Evolutionary conservation across 2,113 vertebrate species (phyloP), one percentile per base, ranked within the genome.

Genomic region (Rhinopomastus cyanomelas): DNA sequence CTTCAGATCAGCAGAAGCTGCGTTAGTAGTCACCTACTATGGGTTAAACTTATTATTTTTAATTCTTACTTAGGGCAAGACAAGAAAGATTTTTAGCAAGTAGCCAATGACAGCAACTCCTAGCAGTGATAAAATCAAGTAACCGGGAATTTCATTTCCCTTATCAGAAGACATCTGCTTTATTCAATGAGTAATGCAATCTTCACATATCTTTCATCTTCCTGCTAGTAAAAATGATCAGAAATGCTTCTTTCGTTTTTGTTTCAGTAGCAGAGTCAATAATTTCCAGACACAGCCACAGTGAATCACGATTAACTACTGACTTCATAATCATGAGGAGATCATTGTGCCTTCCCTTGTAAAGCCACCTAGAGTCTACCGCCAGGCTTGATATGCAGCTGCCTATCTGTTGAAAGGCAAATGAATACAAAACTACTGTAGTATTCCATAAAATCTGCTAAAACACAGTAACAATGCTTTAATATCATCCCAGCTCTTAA

Each of bases 381-480:
- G 57, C 13, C 23, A 49, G 51, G 25, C 15, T n/a, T 57, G 16
- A 67, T 30, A 22, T 18, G 36, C 36, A 85, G 30, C 21, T 60
- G 16, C 27, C 32, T 53, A 16, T 26, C 51, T 55, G 39, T n/a
- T 57, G 60, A 72, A 68, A 25, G 8, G 42, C 44, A 80, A 36
- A 73, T 42, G 23, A 68, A 55, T 12, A 48, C 8, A 7, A 81
- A 64, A 46, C 8, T 69, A 22, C 17, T 12, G 6, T 14, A 60
- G 8, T 76, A 23, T 21, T 42, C 34, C 44, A 67, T 3, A 79
- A 12, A 59, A 5, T 13, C 18, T 30, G 34, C 20, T 48, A 44
- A 84, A 86, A 86, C 73, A n/a, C n/a, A n/a, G n/a, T n/a, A n/a
- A n/a, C n/a, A 71, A 9, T n/a, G 37, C n/a, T 23, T 89, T 16